Base-by-base conservation (phyloP, 2,888 invertebrate genomes). In the Meloe dianella region DNA sequence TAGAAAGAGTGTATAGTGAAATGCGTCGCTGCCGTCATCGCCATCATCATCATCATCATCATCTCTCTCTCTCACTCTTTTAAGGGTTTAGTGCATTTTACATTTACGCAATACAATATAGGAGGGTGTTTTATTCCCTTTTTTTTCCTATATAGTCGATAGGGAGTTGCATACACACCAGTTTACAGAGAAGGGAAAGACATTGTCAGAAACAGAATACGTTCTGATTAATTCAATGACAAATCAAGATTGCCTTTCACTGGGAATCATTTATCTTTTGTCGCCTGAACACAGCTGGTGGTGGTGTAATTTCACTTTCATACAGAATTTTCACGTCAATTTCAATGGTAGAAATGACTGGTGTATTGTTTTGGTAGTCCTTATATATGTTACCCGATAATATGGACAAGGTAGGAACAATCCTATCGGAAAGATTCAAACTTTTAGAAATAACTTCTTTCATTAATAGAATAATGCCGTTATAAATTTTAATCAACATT, bases 201-300 rank as follows among this genome's bases (percentile, higher is more conserved):
- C 74, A 75, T 76, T 77, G 78, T 78, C 78, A 78, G 74, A 72
- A 73, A 59, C 78, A 78, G 75, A 71, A 72, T 71, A 64, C 70
- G 69, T 71, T 71, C 75, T 77, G 78, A 77, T 77, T 76, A 79
- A 79, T 79, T 79, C 77, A 79, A 79, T 77, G 77, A 79, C 78
- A 78, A 76, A 76, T 75, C 75, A 74, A 77, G 75, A 77, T 77
- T 78, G 77, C 76, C 75, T 75, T 77, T 75, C 74, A 69, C 74
- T 69, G 72, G 70, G 41, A 75, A 76, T 78, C 76, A 78, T 78
- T 77, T 78, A 77, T 78, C 77, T 75, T 75, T 75, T 69, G 75
- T 72, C 74, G n/a, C 71, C 68, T 67, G 62, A 61, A 65, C 51
- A 60, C 65, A 65, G 67, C 66, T 64, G 65, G 64, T 41, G 41